A percentile compares a stretch with the other conserved stretches of the same genome.
Evolutionary conservation across 2,113 vertebrate genomes (phyloP).

Genomic region (Oenanthe melanoleuca): DNA sequence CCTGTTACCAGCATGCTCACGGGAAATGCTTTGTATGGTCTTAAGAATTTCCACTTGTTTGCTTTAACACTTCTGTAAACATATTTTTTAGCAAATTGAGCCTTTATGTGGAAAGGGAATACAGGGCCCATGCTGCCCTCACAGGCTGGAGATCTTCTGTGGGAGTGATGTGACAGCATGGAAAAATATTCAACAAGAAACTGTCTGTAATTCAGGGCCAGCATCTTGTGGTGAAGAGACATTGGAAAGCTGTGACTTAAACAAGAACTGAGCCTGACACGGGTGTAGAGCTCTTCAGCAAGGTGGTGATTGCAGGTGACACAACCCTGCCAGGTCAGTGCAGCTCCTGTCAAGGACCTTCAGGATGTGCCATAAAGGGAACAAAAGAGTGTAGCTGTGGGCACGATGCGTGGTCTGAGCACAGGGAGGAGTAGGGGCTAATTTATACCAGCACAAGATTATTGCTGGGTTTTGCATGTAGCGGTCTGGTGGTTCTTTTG

Average conservation of each 20-base stretch:
- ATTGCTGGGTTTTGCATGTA: background rate
- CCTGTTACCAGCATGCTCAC: fast-evolving
- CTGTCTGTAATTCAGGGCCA: background rate
- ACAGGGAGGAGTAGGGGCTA: background rate
- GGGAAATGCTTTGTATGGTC: background rate
- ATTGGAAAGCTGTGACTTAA: background rate
- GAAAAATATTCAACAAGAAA: background rate
- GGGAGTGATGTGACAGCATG: background rate
- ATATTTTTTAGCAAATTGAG: background rate
- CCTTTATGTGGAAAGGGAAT: background rate
- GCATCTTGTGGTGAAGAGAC: background rate
- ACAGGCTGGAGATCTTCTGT: background rate
- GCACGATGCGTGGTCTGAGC: fast-evolving
- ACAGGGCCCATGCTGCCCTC: background rate
- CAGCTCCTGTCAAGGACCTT: background rate
- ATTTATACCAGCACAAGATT: background rate
- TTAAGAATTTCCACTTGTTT: background rate
- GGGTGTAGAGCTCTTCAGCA: background rate
- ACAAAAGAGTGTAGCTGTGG: background rate
- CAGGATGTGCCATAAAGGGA: background rate
- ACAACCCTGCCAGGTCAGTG: background rate
- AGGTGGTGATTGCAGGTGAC: background rate
- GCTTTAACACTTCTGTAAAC: background rate
- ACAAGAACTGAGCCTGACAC: background rate
- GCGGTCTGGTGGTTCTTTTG: background rate